Percentiles rank a stretch among this genome's conserved stretches.
These are phyloP conservation scores for Boulengeromyrus knoepffleri DNA, from an alignment of 2,113 vertebrate species.

Conservation along the genomic window DNA sequence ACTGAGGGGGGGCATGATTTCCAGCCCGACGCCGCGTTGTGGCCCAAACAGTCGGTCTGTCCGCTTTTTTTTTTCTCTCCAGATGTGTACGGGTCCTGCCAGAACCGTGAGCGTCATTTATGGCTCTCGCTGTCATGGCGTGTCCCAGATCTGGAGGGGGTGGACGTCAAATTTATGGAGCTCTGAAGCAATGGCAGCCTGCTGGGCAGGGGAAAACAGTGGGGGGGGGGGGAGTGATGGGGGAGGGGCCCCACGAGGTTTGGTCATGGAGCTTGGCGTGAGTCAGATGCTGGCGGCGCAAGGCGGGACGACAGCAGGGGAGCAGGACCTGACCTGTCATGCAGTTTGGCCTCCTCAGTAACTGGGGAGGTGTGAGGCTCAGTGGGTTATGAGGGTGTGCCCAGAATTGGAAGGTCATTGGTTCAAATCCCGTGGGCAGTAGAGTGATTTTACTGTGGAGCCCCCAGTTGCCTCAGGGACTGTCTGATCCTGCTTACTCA, in stretches of 20 bases:
- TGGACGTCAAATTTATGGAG: not conserved
- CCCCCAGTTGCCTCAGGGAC: not conserved
- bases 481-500: not conserved
- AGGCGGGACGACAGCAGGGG: not conserved
- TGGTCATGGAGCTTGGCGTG: not conserved
- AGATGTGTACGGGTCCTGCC: constrained; percentile 43
- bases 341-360: not conserved
- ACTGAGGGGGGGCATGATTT: not conserved
- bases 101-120: constrained; percentile 11
- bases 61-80: constrained; percentile 24
- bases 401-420: not conserved
- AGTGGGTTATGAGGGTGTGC: not conserved
- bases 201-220: not conserved
- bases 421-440: not conserved
- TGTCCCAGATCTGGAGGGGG: not conserved
- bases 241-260: not conserved
- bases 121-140: not conserved
- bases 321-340: not conserved
- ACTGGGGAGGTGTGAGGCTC: not conserved
- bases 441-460: not conserved
- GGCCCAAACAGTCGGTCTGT: constrained; percentile 4
- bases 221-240: not conserved
- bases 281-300: not conserved
- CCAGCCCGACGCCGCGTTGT: not conserved
- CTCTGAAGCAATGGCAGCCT: not conserved